Evolutionary conservation across 2,888 invertebrate species (phyloP), one percentile per base, ranked within the genome.

Genomic region (Drosophila rellima): DNA sequence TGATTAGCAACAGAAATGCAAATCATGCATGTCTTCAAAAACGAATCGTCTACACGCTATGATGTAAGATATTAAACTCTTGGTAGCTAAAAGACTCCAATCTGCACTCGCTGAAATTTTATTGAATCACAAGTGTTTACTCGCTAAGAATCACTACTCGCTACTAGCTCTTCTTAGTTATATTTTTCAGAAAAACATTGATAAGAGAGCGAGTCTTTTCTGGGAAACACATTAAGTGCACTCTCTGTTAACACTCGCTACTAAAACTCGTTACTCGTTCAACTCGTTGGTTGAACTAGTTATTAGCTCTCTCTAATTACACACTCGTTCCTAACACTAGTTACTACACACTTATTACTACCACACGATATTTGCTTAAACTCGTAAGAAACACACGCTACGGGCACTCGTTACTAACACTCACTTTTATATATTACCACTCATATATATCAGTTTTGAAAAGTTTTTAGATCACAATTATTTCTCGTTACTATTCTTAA

Each of bases 11-110:
- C 18, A 17, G 13, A 17, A n/a, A 40, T 31, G 40, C 39, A 40
- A 29, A 29, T 52, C 29, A 52, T 29, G 40, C 26, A 39, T 29
- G 33, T 50, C 48, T 20, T 35, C 3, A 1, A 13, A 48, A 48
- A 11, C 29, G 47, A 47, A 47, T 29, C 15, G 10, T 17, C 3
- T 2, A 11, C 33, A 29, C 29, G 40, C 40, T 29, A 3, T 29
- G 50, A 50, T 52, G 29, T 29, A 40, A 52, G 23, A 39, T 13
- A 11, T 10, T n/a, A 37, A 23, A n/a, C 11, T n/a, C 2, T 33
- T 11, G 15, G 5, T 39, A 13, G 8, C 52, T 40, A 18, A 13
- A 1, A 8, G 13, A 17, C 2, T 4, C n/a, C 5, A 2, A 31
- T n/a, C 11, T 6, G 6, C 47, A 40, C 29, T 54, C 18, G 29